These are phyloP conservation scores for Ceriagrion tenellum DNA, from an alignment of 2,888 invertebrate species.

Conservation along the genomic window DNA sequence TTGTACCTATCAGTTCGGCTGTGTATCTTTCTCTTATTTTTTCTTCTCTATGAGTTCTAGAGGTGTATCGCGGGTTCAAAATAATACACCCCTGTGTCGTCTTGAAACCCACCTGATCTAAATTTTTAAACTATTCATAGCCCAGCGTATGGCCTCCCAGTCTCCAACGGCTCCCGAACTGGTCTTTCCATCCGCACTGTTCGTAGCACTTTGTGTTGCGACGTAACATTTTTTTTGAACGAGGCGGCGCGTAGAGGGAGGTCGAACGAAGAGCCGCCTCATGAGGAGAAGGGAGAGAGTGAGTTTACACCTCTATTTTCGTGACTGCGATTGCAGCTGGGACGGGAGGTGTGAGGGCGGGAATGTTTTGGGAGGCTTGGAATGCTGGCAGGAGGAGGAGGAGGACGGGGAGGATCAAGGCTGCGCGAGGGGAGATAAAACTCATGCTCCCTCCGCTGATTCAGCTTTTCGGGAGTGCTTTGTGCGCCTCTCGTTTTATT, in stretches of 20 bases:
- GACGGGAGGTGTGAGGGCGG: background rate
- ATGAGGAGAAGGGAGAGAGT: background rate
- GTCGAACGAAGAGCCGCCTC: background rate
- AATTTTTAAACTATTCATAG: too few relatives aligned
- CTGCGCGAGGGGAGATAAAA: slow-evolving; percentile 13
- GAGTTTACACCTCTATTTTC: slow-evolving; percentile 50
- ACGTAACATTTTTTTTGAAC: too few relatives aligned
- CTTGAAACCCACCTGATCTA: too few relatives aligned
- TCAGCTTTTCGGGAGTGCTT: background rate
- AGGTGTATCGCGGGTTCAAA: too few relatives aligned
- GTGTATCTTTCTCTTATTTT: too few relatives aligned
- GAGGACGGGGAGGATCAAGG: slow-evolving; percentile 3
- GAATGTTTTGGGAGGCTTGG: slow-evolving; percentile 6
- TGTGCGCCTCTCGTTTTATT: background rate
- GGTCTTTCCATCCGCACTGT: too few relatives aligned
- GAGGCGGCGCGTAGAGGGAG: background rate
- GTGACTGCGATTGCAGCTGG: slow-evolving; percentile 24
- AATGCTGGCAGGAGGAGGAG: background rate
- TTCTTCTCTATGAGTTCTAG: too few relatives aligned
- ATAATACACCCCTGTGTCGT: too few relatives aligned
- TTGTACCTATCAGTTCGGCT: too few relatives aligned
- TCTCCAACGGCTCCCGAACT: too few relatives aligned
- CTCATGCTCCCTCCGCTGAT: slow-evolving; percentile 23
- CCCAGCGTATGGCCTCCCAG: too few relatives aligned
- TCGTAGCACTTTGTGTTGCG: too few relatives aligned